Evolutionary conservation across 2,888 invertebrate species (phyloP).

Genomic region (Ochropacha duplaris): DNA sequence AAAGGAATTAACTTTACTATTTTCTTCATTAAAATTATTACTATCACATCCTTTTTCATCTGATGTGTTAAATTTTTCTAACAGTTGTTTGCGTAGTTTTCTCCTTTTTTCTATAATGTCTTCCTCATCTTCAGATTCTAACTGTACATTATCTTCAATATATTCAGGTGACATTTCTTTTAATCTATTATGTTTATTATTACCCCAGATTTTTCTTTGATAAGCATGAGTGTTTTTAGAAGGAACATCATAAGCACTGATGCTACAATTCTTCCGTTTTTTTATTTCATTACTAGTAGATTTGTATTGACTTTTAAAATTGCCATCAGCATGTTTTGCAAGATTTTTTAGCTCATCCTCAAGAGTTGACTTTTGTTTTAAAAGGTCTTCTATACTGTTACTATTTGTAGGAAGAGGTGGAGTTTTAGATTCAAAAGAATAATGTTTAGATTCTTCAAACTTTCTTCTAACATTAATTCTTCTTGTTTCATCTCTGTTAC

Average conservation of each 20-base stretch:
- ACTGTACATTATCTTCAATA: constrained; percentile 83
- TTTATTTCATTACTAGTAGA: constrained; percentile 32
- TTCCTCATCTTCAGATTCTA: constrained; percentile 93
- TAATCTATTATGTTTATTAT: constrained; percentile 21
- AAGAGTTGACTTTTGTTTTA: constrained; percentile 61
- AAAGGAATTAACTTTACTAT: constrained; percentile 14
- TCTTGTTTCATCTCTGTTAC: constrained; percentile 40
- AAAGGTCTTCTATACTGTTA: constrained; percentile 60
- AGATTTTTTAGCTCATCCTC: constrained; percentile 61
- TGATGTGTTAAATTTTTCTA: constrained; percentile 78
- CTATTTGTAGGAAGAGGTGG: constrained; percentile 62
- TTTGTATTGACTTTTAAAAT: constrained; percentile 25
- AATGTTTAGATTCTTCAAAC: constrained; percentile 33
- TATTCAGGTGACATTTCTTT: constrained; percentile 69
- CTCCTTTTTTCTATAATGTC: constrained; percentile 94
- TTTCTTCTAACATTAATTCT: constrained; percentile 44
- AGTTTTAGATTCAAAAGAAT: constrained; percentile 56
- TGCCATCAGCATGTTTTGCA: constrained; percentile 35
- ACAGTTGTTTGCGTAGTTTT: constrained; percentile 92
- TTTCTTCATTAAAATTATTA: constrained; percentile 23
- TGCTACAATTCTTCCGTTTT: constrained; percentile 41
- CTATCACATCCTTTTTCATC: constrained; percentile 20
- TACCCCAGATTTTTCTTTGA: constrained; percentile 26
- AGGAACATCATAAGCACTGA: constrained; percentile 25
- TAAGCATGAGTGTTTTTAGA: constrained; percentile 23